Evolutionary conservation across 2,113 vertebrate species (phyloP).

Genomic region (Macaca fascicularis): T2T-MFA8v1.1 NC_088375.1:139372501-139373000

Average conservation of each 20-base stretch:
- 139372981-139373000: background rate
- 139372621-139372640: accelerated
- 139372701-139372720: background rate
- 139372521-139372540: background rate
- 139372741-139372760: background rate
- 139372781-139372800: background rate
- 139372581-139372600: background rate
- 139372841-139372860: background rate
- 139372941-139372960: background rate
- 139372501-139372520: background rate
- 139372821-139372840: background rate
- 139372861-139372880: background rate
- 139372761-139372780: background rate
- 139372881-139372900: background rate
- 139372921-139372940: background rate
- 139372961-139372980: background rate
- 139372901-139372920: background rate
- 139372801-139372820: background rate
- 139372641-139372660: background rate
- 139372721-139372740: background rate
- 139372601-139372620: background rate
- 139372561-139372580: background rate
- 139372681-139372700: background rate
- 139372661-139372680: background rate
- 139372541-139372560: no score